Percentiles rank a stretch among this genome's conserved stretches.
phyloP scores from a whole-genome alignment of 2,888 invertebrate genomes.

The Lepetodrilus schrolli region DNA sequence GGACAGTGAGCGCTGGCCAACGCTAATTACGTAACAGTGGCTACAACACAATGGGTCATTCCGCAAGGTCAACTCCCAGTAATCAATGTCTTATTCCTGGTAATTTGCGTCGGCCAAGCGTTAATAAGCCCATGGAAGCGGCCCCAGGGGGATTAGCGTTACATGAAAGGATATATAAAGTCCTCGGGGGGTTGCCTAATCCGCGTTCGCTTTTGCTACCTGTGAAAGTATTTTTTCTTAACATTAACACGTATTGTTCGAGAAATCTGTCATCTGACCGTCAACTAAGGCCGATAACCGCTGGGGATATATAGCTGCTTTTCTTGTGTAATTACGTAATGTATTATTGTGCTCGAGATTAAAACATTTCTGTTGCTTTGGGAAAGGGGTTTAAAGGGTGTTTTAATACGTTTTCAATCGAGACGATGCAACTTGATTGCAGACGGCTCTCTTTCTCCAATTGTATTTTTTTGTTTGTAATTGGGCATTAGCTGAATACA shows the following conservation, averaged over 20 bases:
- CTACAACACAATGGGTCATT: background rate
- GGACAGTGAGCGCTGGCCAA: background rate
- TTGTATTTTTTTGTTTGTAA: too few relatives aligned
- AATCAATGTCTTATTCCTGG: background rate
- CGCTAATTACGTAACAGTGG: background rate
- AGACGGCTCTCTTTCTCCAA: too few relatives aligned
- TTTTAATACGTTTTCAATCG: too few relatives aligned
- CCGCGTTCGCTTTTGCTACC: conserved; percentile 5
- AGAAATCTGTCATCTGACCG: background rate
- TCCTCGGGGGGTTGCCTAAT: background rate
- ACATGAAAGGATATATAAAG: background rate
- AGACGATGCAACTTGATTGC: too few relatives aligned
- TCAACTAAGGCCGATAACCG: conserved; percentile 9
- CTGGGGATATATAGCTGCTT: background rate
- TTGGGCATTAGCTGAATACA: too few relatives aligned
- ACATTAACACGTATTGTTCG: background rate
- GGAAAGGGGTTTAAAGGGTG: too few relatives aligned
- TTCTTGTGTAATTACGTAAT: conserved; percentile 11
- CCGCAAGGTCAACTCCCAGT: background rate
- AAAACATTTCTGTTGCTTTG: too few relatives aligned
- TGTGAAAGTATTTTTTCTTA: conserved; percentile 3
- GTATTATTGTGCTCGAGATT: background rate
- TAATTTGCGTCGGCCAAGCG: background rate
- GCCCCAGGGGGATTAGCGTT: conserved; percentile 4
- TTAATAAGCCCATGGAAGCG: conserved; percentile 1